Base-by-base conservation (phyloP, 92 coral and sea anemone genomes). In the Ricordea florida region DNA sequence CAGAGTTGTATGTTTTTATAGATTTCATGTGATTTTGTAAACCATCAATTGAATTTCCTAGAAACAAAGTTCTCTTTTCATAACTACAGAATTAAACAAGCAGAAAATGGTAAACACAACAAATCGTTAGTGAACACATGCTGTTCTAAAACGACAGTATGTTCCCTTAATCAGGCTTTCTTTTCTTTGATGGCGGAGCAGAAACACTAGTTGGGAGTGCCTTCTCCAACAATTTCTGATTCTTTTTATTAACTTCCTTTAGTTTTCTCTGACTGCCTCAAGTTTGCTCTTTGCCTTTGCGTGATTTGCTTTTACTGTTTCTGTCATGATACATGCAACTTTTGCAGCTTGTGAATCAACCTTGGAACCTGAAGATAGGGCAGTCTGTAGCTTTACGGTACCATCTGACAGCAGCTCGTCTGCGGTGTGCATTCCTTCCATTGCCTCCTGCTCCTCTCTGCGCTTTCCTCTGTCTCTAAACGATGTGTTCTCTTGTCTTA, bases 301-400 rank as follows among this genome's bases (percentile, higher is more conserved):
- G 28, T 61, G 29, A 59, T 57, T 65, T 38, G 65, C 20, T 61
- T 65, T 75, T 3, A 56, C 83, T 43, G 69, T 75, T 50, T 75
- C 78, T 0, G 75, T 83, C 71, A 45, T 66, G 51, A 83, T 48
- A 47, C 53, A 75, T 44, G 79, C 74, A 58, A 83, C 67, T 63
- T 76, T 76, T 7, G 74, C 78, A 55, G 62, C 82, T 75, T 83
- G 78, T 57, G 83, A 65, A 59, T 75, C 83, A 75, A 70, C 48
- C 62, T 36, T 67, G 41, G 66, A 59, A 37, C 67, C 44, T 17
- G 78, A 55, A n/a, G 67, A 35, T 7, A 65, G 33, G 63, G 72
- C 62, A 61, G 28, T 14, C 53, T 67, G 79, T 10, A 75, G 52
- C 57, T 75, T 66, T 20, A 20, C 33, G 48, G 64, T 57, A 59